Evolutionary conservation across 2,888 invertebrate genomes (phyloP), one percentile per base, ranked within the genome.

Genomic region (Yponomeuta evonymella): DNA sequence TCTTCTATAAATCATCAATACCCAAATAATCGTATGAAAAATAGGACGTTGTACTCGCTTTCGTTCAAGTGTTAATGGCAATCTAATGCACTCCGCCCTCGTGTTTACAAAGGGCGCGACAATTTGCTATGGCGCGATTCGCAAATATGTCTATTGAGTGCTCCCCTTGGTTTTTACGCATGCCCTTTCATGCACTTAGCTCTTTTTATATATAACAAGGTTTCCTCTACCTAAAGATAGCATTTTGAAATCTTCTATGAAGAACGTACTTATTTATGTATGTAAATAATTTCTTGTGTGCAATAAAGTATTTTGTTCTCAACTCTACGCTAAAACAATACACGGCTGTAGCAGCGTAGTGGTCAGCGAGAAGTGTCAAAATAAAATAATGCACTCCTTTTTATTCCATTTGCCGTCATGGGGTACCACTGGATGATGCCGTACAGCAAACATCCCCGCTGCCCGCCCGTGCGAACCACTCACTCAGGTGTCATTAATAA

Each of bases 71-170:
- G 51, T 15, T 71, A 89, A 90, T 89, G 82, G 86, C 79, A 77
- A 85, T 85, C 81, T 86, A 87, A 90, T 89, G 81, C 81, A 87
- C 82, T 83, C 79, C 82, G 78, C 83, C 83, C 83, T 81, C 75
- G 79, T 80, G 78, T 84, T 84, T 81, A 78, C 76, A 76, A 75
- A 79, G 83, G 84, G 85, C 74, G 84, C 82, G 81, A 81, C 85
- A 90, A 90, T 90, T 90, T 89, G 88, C 86, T 86, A 75, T 81
- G 85, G 87, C 79, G 83, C 85, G 87, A 89, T 88, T 88, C 83
- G 85, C 86, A 85, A 88, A 87, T 83, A 84, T 73, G 2, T 58
- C 51, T 58, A 58, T 58, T 58, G 51, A 58, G 15, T 58, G 15
- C 51, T 15, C 51, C 76, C 84, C 84, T 84, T 83, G 88, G 84